Evolutionary conservation across 2,888 invertebrate species (phyloP).

Genomic region (Diogma glabrata): DNA sequence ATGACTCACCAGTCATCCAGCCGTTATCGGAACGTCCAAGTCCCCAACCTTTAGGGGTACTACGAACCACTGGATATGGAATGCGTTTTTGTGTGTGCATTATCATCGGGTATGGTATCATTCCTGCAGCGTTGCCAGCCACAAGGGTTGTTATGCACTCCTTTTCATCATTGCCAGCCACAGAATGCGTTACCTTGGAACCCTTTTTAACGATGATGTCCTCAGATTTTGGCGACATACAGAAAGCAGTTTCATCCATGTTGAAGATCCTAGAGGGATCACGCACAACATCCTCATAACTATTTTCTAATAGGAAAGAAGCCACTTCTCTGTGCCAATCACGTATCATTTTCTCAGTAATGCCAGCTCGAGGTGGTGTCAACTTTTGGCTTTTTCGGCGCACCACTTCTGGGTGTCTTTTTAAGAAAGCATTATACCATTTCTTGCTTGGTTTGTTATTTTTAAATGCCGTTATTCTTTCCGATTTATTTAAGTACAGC

Average conservation of each 20-base stretch:
- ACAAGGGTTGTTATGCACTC: constrained; percentile 1
- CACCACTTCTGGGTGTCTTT: not conserved
- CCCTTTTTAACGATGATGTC: not conserved
- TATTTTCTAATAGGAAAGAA: no score
- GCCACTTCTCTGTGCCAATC: not conserved
- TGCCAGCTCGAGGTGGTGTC: not conserved
- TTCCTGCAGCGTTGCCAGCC: not conserved
- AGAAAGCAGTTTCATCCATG: no score
- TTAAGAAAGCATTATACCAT: constrained; percentile 1
- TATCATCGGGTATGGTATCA: not conserved
- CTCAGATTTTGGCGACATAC: no score
- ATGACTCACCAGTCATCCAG: not conserved
- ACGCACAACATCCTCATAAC: no score
- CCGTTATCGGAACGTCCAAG: not conserved
- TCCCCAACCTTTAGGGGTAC: constrained; percentile 1
- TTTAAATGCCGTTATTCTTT: no score
- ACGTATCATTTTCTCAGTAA: not conserved
- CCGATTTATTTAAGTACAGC: constrained; percentile 1
- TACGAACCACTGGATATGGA: not conserved
- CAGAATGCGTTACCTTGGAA: not conserved
- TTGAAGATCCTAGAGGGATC: no score
- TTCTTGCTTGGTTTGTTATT: not conserved
- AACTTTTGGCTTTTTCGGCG: constrained; percentile 1
- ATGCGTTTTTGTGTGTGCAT: no score
- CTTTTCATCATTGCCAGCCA: not conserved